Conservation (phyloP, 2,888 invertebrate genomes). For the Leucophora obtusa region DNA sequence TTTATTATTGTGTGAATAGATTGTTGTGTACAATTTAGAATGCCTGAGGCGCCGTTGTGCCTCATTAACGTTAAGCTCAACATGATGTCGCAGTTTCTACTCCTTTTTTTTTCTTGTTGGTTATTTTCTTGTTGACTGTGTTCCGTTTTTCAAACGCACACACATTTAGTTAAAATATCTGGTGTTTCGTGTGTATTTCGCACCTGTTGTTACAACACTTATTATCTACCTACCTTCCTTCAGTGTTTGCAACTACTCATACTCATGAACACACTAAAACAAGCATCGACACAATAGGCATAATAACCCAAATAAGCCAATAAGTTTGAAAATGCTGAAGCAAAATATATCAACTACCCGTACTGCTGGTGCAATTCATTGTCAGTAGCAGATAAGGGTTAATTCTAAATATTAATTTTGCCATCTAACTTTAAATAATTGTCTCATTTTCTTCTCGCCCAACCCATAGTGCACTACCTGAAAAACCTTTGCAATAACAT, state of each 20-base stretch:
- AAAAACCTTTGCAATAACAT: not conserved
- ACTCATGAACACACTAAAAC: not conserved
- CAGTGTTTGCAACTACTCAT: conserved; percentile 10
- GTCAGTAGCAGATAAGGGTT: too few species aligned
- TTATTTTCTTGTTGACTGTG: conserved; percentile 32
- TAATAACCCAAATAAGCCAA: too few species aligned
- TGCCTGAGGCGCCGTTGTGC: conserved; percentile 36
- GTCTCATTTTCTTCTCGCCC: too few species aligned
- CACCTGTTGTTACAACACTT: conserved; percentile 58
- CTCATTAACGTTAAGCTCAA: conserved; percentile 51
- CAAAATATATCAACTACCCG: too few species aligned
- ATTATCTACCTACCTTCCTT: conserved; percentile 34
- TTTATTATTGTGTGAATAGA: conserved; percentile 34
- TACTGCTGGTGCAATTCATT: too few species aligned
- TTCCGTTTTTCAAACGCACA: not conserved
- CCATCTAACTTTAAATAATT: too few species aligned
- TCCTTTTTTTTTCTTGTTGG: not conserved
- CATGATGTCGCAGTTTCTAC: conserved; percentile 23
- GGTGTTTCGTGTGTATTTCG: conserved; percentile 2
- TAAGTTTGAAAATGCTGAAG: too few species aligned
- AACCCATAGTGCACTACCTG: not conserved
- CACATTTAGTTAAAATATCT: not conserved
- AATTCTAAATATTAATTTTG: too few species aligned
- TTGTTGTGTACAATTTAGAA: conserved; percentile 14
- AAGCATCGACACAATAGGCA: not conserved